Evolutionary conservation across 2,888 invertebrate genomes (phyloP).

Genomic region (Margaritifera margaritifera): DNA sequence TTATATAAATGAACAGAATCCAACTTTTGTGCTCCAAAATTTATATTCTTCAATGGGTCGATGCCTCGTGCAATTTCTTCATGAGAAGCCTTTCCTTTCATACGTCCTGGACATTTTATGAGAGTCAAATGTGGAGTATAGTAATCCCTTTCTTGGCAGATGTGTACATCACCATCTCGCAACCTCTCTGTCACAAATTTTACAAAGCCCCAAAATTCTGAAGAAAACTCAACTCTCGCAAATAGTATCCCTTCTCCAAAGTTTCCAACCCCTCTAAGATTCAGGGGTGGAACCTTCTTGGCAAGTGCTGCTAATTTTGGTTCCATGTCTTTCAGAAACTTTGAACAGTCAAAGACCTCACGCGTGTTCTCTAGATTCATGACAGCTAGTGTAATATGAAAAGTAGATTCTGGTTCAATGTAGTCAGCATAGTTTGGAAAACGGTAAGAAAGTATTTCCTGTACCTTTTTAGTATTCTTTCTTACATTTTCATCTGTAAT

Average conservation of each 20-base stretch:
- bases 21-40: too few relatives aligned
- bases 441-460: conserved; percentile 60
- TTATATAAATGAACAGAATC: too few relatives aligned
- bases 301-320: conserved; percentile 40
- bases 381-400: conserved; percentile 72
- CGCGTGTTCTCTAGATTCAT: conserved; percentile 65
- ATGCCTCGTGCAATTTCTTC: too few relatives aligned
- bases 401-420: conserved; percentile 57
- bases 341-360: conserved; percentile 47
- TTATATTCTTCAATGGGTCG: too few relatives aligned
- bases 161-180: conserved; percentile 58
- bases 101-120: too few relatives aligned
- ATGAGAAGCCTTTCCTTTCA: too few relatives aligned
- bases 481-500: conserved; percentile 60
- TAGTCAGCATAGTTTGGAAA: conserved; percentile 66
- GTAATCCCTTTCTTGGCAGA: conserved; percentile 68
- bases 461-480: conserved; percentile 54
- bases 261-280: conserved; percentile 63
- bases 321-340: conserved; percentile 45
- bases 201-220: conserved; percentile 61
- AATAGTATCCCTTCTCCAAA: conserved; percentile 71
- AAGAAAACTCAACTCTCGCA: conserved; percentile 61
- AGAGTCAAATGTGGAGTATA: conserved; percentile 72
- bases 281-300: conserved; percentile 41
- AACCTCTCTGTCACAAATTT: conserved; percentile 58